Percentiles rank a stretch among this genome's conserved stretches.
Evolutionary conservation across 1,140 invertebrate species (phyloP).

Genomic region (Drosophila simulans): DNA sequence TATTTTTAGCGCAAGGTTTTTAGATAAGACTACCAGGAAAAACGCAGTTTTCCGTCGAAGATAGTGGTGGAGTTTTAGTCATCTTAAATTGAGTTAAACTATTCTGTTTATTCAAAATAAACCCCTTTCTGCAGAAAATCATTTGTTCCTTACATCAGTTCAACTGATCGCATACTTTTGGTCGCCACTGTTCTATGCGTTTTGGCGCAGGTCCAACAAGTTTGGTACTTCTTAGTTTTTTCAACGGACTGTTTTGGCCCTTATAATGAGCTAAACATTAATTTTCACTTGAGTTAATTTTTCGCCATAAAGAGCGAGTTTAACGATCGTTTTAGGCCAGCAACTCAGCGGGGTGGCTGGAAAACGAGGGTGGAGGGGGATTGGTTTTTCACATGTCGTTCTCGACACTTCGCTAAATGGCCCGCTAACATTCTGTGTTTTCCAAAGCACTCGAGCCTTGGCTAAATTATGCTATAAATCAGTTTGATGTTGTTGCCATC

Average conservation of each 20-base stretch:
- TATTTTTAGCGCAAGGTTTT: constrained; percentile 12
- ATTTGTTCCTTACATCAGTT: not conserved
- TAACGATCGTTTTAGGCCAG: constrained; percentile 51
- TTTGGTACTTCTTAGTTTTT: constrained; percentile 36
- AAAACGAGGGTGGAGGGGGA: not conserved
- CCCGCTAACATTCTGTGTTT: constrained; percentile 45
- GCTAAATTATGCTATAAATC: constrained; percentile 73
- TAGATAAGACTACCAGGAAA: constrained; percentile 23
- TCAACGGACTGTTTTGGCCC: constrained; percentile 54
- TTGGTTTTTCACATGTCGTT: constrained; percentile 35
- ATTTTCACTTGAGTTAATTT: constrained; percentile 48
- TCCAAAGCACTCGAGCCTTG: constrained; percentile 42
- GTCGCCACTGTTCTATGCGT: constrained; percentile 47
- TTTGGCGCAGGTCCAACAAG: constrained; percentile 34
- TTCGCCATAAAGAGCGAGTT: constrained; percentile 61
- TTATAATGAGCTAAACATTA: constrained; percentile 52
- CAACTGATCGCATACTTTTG: not conserved
- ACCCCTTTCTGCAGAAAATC: not conserved
- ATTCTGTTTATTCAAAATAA: not conserved
- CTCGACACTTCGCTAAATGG: constrained; percentile 67
- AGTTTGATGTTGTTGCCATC: constrained; percentile 59
- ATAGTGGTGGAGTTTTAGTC: not conserved
- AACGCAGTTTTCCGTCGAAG: not conserved
- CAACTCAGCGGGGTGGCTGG: not conserved
- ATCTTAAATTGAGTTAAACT: not conserved